Percentiles rank a stretch among this genome's conserved stretches.
These are phyloP conservation scores for Urocyon cinereoargenteus DNA, from an alignment of 2,797 vertebrate species.

Conservation along the genomic window DNA sequence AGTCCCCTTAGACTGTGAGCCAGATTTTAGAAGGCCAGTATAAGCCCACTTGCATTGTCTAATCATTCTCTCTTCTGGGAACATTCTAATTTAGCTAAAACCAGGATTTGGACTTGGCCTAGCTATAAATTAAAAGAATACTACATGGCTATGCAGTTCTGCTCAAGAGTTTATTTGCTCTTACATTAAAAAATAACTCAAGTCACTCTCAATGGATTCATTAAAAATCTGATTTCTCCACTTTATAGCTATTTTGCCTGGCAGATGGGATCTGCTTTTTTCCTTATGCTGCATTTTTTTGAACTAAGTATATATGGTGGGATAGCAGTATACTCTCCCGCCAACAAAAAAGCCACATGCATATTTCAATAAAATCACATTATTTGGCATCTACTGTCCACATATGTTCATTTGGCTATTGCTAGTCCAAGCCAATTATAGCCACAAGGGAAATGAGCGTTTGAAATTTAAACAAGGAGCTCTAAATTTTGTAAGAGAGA, in stretches of 20 bases:
- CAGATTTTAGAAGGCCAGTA: conserved; percentile 62
- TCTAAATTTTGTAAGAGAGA: conserved; percentile 75
- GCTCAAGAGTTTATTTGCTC: conserved; percentile 81
- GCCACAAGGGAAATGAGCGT: conserved; percentile 81
- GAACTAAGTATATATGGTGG: conserved; percentile 82
- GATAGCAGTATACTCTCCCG: conserved; percentile 77
- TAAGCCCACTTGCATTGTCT: conserved; percentile 55
- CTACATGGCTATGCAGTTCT: conserved; percentile 56
- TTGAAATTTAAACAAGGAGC: conserved; percentile 74
- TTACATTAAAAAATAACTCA: conserved; percentile 81
- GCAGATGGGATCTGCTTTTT: conserved; percentile 83
- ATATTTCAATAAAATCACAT: conserved; percentile 82
- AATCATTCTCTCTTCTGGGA: conserved; percentile 67
- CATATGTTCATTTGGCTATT: conserved; percentile 84
- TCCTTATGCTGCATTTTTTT: conserved; percentile 85
- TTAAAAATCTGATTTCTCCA: conserved; percentile 79
- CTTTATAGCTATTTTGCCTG: conserved; percentile 83
- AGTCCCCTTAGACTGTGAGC: conserved; percentile 51
- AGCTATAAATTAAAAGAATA: conserved; percentile 77
- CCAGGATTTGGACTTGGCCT: conserved; percentile 76
- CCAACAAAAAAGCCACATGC: conserved; percentile 86
- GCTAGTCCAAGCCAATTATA: conserved; percentile 84
- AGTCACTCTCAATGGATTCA: conserved; percentile 83
- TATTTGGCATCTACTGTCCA: conserved; percentile 86
- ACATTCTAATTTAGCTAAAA: conserved; percentile 79